Percentiles rank a stretch among this genome's conserved stretches.
Conservation (phyloP, 2,888 invertebrate genomes). For the Melanophora roralis region DNA sequence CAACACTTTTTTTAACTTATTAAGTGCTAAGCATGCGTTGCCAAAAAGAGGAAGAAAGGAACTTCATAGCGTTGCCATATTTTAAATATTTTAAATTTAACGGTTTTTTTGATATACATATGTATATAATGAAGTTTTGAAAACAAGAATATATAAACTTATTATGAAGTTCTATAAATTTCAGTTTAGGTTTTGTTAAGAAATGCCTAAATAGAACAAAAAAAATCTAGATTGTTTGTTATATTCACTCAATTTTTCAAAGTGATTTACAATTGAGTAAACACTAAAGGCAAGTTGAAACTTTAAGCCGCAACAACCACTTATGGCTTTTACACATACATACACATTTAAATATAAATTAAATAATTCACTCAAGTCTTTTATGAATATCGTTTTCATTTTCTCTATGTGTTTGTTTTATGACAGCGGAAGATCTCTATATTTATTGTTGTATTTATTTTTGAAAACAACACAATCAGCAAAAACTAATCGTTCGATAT, state of each 20-base stretch:
- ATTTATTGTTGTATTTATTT: background rate
- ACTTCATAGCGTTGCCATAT: no score
- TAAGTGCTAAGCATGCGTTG: no score
- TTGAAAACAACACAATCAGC: constrained; percentile 24
- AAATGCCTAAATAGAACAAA: background rate
- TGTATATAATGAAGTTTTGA: no score
- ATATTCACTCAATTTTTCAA: constrained; percentile 13
- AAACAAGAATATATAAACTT: no score
- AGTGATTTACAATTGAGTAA: constrained; percentile 13
- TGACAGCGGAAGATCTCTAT: constrained; percentile 40
- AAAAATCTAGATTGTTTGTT: background rate
- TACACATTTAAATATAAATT: background rate
- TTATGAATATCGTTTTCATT: constrained; percentile 38
- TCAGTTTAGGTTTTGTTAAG: no score
- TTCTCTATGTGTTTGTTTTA: background rate
- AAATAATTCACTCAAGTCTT: constrained; percentile 37
- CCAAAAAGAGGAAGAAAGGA: no score
- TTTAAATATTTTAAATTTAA: no score
- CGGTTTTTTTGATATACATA: no score
- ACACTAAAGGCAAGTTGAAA: background rate
- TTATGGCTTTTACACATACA: no score
- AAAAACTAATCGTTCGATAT: constrained; percentile 46
- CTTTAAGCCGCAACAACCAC: background rate
- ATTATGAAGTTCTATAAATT: no score
- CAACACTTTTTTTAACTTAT: no score